phyloP scores from a whole-genome alignment of 2,888 invertebrate species.

The Heliconius ismenius region DNA sequence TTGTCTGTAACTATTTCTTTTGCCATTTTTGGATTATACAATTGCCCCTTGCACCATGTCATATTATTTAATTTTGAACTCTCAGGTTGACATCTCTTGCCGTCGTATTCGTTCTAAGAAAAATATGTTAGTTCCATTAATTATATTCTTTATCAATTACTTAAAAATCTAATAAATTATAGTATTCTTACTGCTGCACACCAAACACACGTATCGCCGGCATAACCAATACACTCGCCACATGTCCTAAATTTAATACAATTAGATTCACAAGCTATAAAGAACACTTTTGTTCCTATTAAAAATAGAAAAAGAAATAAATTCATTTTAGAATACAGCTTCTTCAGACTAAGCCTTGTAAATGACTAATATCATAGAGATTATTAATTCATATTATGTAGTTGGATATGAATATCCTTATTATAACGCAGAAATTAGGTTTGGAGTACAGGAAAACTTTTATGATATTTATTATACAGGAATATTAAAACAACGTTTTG shows the following conservation, averaged over 20 bases:
- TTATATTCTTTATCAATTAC: neutral
- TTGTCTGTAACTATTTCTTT: slow-evolving; percentile 22
- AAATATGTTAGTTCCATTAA: neutral
- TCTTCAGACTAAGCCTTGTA: neutral
- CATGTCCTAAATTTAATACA: slow-evolving; percentile 53
- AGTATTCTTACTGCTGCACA: slow-evolving; percentile 56
- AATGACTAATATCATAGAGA: slow-evolving; percentile 20
- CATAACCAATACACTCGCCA: slow-evolving; percentile 58
- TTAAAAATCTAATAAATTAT: neutral
- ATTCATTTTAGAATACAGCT: slow-evolving; percentile 29
- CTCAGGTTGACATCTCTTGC: slow-evolving; percentile 53
- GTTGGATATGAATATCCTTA: slow-evolving; percentile 1
- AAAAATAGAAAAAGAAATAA: slow-evolving; percentile 20
- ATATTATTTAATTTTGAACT: slow-evolving; percentile 28
- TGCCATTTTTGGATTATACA: slow-evolving; percentile 46
- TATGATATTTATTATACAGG: no score
- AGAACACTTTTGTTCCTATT: slow-evolving; percentile 22
- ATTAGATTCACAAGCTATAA: slow-evolving; percentile 40
- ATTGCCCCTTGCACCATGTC: slow-evolving; percentile 53
- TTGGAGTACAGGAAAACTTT: slow-evolving; percentile 13
- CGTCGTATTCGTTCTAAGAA: slow-evolving; percentile 47
- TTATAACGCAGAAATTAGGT: neutral
- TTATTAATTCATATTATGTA: neutral
- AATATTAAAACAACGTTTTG: neutral
- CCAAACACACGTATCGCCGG: slow-evolving; percentile 59